Percentiles rank a stretch among this genome's conserved stretches.
phyloP scores from a whole-genome alignment of 2,113 vertebrate genomes.

The Pantherophis guttatus region DNA sequence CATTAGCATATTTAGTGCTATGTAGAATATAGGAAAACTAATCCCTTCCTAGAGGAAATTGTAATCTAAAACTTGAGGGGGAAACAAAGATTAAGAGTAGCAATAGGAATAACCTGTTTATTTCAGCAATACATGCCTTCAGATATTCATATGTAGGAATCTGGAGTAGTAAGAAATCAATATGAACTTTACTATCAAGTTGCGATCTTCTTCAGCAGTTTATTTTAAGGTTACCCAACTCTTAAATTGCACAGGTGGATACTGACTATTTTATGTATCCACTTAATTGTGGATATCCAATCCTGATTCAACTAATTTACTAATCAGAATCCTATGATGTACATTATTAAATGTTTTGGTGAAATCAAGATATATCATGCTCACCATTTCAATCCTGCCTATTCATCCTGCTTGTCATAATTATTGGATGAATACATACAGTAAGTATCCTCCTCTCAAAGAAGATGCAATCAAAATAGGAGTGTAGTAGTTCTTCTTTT shows the following conservation, averaged over 20 bases:
- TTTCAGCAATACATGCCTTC: background rate
- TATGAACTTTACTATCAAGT: background rate
- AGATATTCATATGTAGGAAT: background rate
- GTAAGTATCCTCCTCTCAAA: background rate
- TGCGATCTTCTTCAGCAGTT: background rate
- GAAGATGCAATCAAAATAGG: background rate
- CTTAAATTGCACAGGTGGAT: background rate
- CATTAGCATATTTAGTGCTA: background rate
- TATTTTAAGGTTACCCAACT: background rate
- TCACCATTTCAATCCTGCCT: background rate
- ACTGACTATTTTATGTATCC: background rate
- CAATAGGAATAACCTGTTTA: background rate
- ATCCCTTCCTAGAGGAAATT: background rate
- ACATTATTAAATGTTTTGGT: background rate
- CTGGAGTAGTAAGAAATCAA: too few relatives aligned
- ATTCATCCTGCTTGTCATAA: background rate
- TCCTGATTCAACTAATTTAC: background rate
- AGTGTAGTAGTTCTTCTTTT: background rate
- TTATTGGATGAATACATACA: background rate
- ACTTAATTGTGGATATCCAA: background rate
- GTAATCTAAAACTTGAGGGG: background rate
- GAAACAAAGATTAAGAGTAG: background rate
- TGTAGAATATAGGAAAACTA: background rate
- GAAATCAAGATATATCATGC: background rate
- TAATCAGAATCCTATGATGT: background rate